Base-by-base conservation (phyloP, 2,888 invertebrate species). In the Nemotelus pantherinus region DNA sequence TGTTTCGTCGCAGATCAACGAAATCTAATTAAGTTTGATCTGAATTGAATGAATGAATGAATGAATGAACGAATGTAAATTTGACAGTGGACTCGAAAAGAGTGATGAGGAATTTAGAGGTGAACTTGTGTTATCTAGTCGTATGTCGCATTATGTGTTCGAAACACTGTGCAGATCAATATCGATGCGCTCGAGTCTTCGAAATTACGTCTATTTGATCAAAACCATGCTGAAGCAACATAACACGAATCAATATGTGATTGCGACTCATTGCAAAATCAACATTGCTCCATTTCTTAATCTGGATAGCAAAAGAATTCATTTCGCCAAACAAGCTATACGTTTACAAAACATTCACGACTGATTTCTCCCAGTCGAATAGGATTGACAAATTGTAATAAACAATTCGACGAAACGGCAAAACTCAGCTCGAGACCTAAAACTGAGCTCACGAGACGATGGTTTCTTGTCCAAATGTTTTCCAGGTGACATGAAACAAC, bases 401-500 rank as follows among this genome's bases (percentile, higher is more conserved):
- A 79, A 79, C 77, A 79, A 79, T 78, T 79, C 72, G 78, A 58
- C 48, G 9, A 48, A 68, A 39, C 48, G 74, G 77, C 79, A 79
- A 78, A 77, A 76, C 65, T 77, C 77, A 39, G 76, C 55, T 53
- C 43, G n/a, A 41, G 3, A 57, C 47, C 25, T 25, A 53, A 47
- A 41, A 55, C 55, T 9, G 41, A 70, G 25, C 25, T 43, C 70
- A 70, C 48, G 50, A 75, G 70, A 77, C 55, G 60, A 77, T 77
- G 74, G 85, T 85, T 84, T 83, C 85, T 84, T 85, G 86, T 86
- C 86, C 86, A 86, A 86, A 86, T 86, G 85, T 84, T 86, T 86
- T 87, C 83, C 86, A 87, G 86, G 86, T 86, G 86, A 86, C 86
- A 86, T 84, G 87, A 86, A 86, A 86, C 86, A 87, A 86, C 87